Conservation (phyloP, 2,113 vertebrate genomes). For the Nicator chloris region DNA sequence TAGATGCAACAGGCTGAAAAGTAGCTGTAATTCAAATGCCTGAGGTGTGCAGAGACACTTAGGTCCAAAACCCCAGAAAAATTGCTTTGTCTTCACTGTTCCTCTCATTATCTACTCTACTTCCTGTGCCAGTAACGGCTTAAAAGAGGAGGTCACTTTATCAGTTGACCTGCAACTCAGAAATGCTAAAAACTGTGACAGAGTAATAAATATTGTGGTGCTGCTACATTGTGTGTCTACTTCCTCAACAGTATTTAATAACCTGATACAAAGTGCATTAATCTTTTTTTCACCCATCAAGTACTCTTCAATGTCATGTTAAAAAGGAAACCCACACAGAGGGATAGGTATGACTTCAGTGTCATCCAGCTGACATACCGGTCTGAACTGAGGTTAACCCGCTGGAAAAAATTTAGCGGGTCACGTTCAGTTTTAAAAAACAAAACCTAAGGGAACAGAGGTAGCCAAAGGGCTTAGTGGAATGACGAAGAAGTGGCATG, state of each 20-base stretch:
- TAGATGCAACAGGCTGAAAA: constrained; percentile 69
- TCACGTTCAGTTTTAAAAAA: constrained; percentile 59
- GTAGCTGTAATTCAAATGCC: constrained; percentile 76
- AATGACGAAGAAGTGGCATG: constrained; percentile 77
- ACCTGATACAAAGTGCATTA: constrained; percentile 88
- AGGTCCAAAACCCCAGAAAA: constrained; percentile 64
- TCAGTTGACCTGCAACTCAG: constrained; percentile 75
- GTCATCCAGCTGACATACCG: constrained; percentile 58
- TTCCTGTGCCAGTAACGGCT: constrained; percentile 67
- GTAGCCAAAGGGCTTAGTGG: constrained; percentile 90
- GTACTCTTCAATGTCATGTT: constrained; percentile 71
- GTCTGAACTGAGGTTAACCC: constrained; percentile 20
- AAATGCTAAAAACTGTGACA: constrained; percentile 78
- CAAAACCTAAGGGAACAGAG: constrained; percentile 71
- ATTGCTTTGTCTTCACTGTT: constrained; percentile 65
- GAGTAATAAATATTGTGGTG: constrained; percentile 87
- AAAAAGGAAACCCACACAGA: constrained; percentile 66
- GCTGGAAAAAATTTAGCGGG: constrained; percentile 62
- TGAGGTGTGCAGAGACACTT: constrained; percentile 77
- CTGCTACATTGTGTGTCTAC: constrained; percentile 83
- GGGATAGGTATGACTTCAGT: constrained; percentile 57
- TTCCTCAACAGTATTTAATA: constrained; percentile 80
- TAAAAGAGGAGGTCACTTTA: constrained; percentile 67
- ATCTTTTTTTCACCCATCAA: constrained; percentile 71
- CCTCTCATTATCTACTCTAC: constrained; percentile 64